phyloP scores from a whole-genome alignment of 37 sponge, comb jelly and placozoan species.

The Hexactinellida sp. region DNA sequence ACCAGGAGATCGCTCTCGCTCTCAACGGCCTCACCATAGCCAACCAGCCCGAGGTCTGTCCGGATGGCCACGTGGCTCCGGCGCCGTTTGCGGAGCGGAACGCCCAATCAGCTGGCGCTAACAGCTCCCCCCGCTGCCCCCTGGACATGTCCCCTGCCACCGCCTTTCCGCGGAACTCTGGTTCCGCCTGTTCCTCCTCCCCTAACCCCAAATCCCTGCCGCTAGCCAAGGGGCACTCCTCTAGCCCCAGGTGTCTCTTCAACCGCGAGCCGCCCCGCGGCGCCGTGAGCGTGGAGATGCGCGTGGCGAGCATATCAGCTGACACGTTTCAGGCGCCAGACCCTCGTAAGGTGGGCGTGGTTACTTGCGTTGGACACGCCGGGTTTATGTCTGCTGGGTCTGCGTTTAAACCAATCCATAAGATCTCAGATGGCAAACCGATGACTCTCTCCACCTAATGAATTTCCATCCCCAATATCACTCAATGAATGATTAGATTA shows the following conservation, averaged over 20 bases:
- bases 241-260: constrained; percentile 12
- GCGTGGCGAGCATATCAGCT: neutral
- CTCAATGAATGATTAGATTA: too few relatives aligned
- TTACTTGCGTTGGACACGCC: neutral
- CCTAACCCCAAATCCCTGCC: neutral
- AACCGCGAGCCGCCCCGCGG: neutral
- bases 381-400: neutral
- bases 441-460: neutral
- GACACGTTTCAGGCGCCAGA: neutral
- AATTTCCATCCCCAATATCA: neutral
- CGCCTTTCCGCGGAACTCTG: neutral
- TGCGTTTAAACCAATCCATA: neutral
- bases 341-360: neutral
- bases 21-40: neutral
- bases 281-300: neutral
- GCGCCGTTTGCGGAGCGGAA: neutral
- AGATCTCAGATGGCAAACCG: neutral
- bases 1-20: neutral
- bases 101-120: neutral
- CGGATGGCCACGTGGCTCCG: constrained; percentile 1
- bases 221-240: neutral
- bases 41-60: neutral
- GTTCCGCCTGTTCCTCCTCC: neutral
- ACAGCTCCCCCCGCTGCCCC: neutral
- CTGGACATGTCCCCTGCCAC: neutral